A percentile compares a stretch with the other conserved stretches of the same genome.
These are phyloP conservation scores for Coccyzus lansbergi DNA, from an alignment of 2,797 vertebrate species.

Conservation along the genomic window DNA sequence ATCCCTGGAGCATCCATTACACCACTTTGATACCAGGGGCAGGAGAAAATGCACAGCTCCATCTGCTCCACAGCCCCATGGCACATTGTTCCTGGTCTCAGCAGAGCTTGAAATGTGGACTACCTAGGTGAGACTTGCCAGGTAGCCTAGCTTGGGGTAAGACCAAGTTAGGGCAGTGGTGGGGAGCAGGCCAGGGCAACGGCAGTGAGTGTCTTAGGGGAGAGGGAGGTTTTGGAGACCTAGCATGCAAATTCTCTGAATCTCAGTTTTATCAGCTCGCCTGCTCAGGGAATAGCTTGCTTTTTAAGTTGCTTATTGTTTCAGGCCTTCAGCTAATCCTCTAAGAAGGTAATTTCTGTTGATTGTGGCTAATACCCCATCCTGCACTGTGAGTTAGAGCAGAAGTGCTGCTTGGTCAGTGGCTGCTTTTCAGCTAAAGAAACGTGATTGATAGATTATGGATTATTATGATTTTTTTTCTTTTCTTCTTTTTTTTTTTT, in stretches of 20 bases:
- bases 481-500: neutral
- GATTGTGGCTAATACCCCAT: constrained; percentile 15
- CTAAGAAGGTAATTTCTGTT: constrained; percentile 43
- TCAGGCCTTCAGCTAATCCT: constrained; percentile 40
- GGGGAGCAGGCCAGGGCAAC: neutral
- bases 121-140: neutral
- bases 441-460: constrained; percentile 14
- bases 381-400: neutral
- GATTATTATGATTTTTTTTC: neutral
- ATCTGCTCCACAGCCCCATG: neutral
- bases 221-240: neutral
- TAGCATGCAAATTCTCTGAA: neutral
- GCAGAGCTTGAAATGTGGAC: rapidly evolving
- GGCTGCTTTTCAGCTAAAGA: constrained; percentile 27
- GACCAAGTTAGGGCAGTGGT: rapidly evolving
- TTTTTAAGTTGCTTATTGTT: constrained; percentile 52
- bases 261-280: neutral
- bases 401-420: constrained; percentile 49
- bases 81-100: neutral
- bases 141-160: neutral
- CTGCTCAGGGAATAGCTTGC: neutral
- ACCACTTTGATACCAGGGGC: neutral
- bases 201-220: rapidly evolving
- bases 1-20: neutral
- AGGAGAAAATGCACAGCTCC: neutral